phyloP scores from a whole-genome alignment of 2,113 vertebrate genomes.

The Merops nubicus region DNA sequence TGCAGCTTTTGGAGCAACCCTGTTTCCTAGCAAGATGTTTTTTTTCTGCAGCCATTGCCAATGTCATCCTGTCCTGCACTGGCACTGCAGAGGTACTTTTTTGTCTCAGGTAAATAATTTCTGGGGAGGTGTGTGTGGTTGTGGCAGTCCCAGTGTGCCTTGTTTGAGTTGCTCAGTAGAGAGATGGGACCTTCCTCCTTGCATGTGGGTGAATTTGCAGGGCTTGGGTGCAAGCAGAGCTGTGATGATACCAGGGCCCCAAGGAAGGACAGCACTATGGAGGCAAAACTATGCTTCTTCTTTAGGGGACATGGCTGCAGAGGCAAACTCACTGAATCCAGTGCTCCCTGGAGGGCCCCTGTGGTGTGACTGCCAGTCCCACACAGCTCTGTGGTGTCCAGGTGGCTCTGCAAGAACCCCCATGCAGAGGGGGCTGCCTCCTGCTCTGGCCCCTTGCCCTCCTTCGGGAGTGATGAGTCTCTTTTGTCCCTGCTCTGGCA shows the following conservation, averaged over 20 bases:
- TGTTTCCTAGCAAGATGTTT: fast-evolving
- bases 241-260: not conserved
- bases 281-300: not conserved
- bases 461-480: not conserved
- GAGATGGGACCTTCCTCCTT: not conserved
- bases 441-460: not conserved
- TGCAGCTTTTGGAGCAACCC: too few species aligned
- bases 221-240: not conserved
- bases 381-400: fast-evolving
- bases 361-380: not conserved
- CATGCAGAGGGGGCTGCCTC: not conserved
- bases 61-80: not conserved
- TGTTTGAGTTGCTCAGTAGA: not conserved
- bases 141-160: not conserved
- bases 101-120: not conserved
- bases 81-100: not conserved
- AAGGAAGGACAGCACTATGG: fast-evolving
- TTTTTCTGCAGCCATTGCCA: fast-evolving
- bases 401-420: not conserved
- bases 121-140: not conserved
- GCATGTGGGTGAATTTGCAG: fast-evolving
- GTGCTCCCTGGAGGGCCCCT: not conserved
- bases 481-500: not conserved
- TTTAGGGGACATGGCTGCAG: not conserved
- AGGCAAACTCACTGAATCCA: not conserved